Conservation (phyloP, 2,888 invertebrate genomes). For the Carterocephalus palaemon region DNA sequence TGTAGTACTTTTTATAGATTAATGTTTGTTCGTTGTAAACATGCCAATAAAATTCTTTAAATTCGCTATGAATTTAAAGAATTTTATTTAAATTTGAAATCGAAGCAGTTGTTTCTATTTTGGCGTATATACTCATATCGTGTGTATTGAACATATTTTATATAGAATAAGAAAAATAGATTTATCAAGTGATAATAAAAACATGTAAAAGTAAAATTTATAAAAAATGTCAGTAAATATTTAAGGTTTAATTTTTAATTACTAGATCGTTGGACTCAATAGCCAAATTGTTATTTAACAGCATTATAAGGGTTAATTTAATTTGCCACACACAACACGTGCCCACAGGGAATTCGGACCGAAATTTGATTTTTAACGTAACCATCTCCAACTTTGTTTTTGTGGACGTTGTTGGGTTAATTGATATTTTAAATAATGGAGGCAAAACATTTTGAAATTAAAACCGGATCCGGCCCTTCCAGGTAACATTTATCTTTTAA, state of each 20-base stretch:
- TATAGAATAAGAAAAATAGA: no score
- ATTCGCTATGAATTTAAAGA: no score
- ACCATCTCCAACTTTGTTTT: slow-evolving; percentile 9
- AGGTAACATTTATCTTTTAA: no score
- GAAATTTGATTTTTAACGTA: slow-evolving; percentile 12
- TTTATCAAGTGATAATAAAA: no score
- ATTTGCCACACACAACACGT: slow-evolving; percentile 51
- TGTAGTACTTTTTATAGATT: no score
- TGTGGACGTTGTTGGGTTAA: background rate
- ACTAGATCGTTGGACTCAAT: slow-evolving; percentile 54
- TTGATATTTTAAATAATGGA: slow-evolving; percentile 1
- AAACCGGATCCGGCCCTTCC: no score
- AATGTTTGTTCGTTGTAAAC: no score
- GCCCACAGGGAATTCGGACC: slow-evolving; percentile 5
- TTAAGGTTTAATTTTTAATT: slow-evolving; percentile 58
- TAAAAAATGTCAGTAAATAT: slow-evolving; percentile 32
- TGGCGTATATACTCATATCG: no score
- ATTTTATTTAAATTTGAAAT: no score
- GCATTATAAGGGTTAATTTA: slow-evolving; percentile 49
- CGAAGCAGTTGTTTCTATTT: no score
- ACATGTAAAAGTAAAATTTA: background rate
- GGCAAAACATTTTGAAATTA: slow-evolving; percentile 1
- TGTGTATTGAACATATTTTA: no score
- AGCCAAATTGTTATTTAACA: slow-evolving; percentile 56
- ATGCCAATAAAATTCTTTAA: no score